Evolutionary conservation across 2,888 invertebrate species (phyloP).

Genomic region (Lasioglossum calceatum): DNA sequence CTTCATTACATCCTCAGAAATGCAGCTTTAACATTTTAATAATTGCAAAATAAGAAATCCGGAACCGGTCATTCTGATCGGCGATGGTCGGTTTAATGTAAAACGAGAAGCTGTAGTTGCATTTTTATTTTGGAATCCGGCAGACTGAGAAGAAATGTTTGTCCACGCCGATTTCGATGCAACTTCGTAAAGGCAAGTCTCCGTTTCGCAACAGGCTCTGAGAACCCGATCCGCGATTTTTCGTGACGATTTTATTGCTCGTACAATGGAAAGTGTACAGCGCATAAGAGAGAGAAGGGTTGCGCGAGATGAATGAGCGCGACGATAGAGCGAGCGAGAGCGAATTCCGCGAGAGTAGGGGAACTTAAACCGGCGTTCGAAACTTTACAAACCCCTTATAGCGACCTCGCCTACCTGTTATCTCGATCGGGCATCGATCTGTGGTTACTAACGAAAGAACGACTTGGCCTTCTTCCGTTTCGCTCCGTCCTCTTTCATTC

Average conservation of each 20-base stretch:
- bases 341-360: not conserved
- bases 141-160: not conserved
- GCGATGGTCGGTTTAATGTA: no score
- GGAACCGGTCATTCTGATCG: no score
- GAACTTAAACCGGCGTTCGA: slow-evolving; percentile 71
- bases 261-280: not conserved
- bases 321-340: not conserved
- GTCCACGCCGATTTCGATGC: not conserved
- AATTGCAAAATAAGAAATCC: no score
- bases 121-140: not conserved
- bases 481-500: slow-evolving; percentile 39
- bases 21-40: no score
- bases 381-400: slow-evolving; percentile 69
- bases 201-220: not conserved
- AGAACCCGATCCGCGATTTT: not conserved
- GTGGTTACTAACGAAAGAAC: slow-evolving; percentile 77
- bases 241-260: not conserved
- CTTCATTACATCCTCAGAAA: no score
- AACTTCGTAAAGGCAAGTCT: not conserved
- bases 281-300: not conserved
- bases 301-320: slow-evolving; percentile 1
- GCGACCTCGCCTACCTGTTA: slow-evolving; percentile 74
- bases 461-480: slow-evolving; percentile 69
- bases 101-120: not conserved
- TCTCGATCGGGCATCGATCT: slow-evolving; percentile 79